Evolutionary conservation across 2,113 vertebrate genomes (phyloP).

Genomic region (Caloenas nicobarica): DNA sequence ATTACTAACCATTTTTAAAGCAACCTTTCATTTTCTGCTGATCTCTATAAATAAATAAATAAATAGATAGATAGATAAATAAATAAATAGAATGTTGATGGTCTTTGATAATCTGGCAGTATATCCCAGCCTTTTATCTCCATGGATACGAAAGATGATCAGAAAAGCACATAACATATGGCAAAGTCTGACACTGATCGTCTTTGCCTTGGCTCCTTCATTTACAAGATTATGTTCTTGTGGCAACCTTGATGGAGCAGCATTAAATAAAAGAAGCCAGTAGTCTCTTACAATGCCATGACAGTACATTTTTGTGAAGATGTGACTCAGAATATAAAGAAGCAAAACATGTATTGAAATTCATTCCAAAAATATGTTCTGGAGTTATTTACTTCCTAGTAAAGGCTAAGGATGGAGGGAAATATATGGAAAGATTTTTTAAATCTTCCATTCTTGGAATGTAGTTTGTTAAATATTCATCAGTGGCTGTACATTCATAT

Average conservation of each 20-base stretch:
- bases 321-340: neutral
- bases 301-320: neutral
- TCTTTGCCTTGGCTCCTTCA: slow-evolving; percentile 27
- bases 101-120: neutral
- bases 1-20: neutral
- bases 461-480: neutral
- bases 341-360: neutral
- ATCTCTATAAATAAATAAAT: neutral
- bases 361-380: neutral
- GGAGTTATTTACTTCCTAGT: slow-evolving; percentile 4
- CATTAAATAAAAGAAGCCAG: slow-evolving; percentile 32
- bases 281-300: neutral
- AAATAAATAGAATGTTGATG: neutral
- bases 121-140: slow-evolving; percentile 35
- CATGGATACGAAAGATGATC: neutral
- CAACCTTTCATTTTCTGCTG: neutral
- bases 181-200: slow-evolving; percentile 16
- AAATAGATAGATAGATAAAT: neutral
- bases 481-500: neutral
- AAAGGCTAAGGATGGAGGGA: neutral
- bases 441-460: neutral
- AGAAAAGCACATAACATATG: slow-evolving; percentile 13
- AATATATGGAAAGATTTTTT: neutral
- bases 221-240: slow-evolving; percentile 31
- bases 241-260: slow-evolving; percentile 34